Conservation (phyloP, 2,113 vertebrate genomes). For the Sterna hirundo region DNA sequence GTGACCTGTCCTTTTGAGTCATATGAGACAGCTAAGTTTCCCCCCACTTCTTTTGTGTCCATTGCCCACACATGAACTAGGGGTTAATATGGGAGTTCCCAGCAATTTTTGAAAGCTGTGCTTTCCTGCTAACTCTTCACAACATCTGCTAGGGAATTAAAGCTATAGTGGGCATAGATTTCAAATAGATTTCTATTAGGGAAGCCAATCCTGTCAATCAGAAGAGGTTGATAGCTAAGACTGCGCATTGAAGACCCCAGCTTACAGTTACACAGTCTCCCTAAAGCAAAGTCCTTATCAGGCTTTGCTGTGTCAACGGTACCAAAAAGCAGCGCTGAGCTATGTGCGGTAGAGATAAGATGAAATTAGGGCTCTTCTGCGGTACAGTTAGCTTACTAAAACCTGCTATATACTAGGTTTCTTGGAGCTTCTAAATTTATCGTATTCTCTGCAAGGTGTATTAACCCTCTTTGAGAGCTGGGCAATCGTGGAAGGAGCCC, state of each 20-base stretch:
- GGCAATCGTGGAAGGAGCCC: rapidly evolving
- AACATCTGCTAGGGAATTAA: neutral
- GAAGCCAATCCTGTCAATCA: neutral
- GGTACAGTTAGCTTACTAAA: neutral
- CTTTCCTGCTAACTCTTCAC: neutral
- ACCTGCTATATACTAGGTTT: neutral
- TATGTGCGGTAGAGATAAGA: neutral
- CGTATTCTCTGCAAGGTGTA: neutral
- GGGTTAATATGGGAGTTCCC: neutral
- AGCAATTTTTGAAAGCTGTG: neutral
- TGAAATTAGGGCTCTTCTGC: neutral
- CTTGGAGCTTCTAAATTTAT: neutral
- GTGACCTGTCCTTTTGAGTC: neutral
- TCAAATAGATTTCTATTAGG: neutral
- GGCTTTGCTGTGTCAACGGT: neutral
- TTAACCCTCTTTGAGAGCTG: neutral
- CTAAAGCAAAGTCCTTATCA: neutral
- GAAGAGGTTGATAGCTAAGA: neutral
- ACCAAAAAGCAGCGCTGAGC: neutral
- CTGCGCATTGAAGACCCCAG: neutral
- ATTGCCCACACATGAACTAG: neutral
- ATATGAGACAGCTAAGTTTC: neutral
- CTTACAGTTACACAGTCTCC: neutral
- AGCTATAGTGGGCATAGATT: neutral
- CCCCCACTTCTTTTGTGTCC: rapidly evolving